These are phyloP conservation scores for Oreotragus oreotragus DNA, from an alignment of 2,113 vertebrate species.

Conservation along the genomic window DNA sequence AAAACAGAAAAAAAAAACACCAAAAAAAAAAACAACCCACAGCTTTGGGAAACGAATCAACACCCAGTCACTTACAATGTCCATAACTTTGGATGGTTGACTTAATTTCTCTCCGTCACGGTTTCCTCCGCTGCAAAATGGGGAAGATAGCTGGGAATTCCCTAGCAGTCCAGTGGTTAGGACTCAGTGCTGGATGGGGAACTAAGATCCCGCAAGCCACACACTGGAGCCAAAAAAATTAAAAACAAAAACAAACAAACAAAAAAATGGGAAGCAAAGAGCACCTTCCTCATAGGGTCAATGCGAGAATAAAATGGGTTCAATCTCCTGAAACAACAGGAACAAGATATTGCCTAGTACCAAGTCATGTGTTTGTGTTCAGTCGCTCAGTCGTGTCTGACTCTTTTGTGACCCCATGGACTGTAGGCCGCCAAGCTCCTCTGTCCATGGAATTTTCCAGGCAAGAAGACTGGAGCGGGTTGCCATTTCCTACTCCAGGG, in stretches of 20 bases:
- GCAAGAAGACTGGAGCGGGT: neutral
- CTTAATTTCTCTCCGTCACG: neutral
- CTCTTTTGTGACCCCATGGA: neutral
- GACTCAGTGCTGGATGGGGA: neutral
- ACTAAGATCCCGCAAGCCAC: neutral
- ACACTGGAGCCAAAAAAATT: neutral
- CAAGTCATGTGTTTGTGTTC: neutral
- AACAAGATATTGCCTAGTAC: neutral
- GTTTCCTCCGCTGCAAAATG: neutral
- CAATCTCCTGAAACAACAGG: neutral
- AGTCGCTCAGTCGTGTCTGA: neutral
- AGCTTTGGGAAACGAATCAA: neutral
- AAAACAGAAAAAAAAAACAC: neutral
- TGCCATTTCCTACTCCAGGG: neutral
- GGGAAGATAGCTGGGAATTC: neutral
- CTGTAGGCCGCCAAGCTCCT: neutral
- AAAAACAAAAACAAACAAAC: neutral
- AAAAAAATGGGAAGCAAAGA: neutral
- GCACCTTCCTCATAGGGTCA: neutral
- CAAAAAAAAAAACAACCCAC: neutral
- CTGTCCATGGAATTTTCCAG: neutral
- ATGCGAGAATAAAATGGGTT: neutral
- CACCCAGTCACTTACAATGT: neutral
- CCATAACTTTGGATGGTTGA: neutral
- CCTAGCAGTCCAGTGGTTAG: neutral